These are phyloP conservation scores for Hymenopus coronatus DNA, from an alignment of 2,888 invertebrate genomes.

Conservation along the genomic window DNA sequence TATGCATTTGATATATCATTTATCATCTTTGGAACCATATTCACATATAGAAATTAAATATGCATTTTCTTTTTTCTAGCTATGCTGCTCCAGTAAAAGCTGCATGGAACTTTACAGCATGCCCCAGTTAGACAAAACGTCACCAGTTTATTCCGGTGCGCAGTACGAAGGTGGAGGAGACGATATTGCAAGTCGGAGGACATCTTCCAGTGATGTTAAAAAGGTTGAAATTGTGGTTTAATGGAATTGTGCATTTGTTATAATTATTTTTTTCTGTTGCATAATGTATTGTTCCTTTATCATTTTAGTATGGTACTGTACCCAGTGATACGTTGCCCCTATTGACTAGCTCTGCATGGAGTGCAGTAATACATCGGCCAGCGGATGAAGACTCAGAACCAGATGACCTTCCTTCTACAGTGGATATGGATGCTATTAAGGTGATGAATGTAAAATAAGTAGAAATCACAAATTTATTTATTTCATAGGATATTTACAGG, in stretches of 20 bases:
- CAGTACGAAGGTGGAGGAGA: constrained; percentile 35
- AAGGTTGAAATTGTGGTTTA: constrained; percentile 26
- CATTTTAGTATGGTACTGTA: constrained; percentile 27
- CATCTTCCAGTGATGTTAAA: constrained; percentile 32
- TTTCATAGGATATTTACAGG: no score
- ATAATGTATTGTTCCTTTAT: background rate
- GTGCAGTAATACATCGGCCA: constrained; percentile 43
- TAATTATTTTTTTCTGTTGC: background rate
- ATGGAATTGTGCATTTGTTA: background rate
- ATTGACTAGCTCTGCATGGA: constrained; percentile 43
- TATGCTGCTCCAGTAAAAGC: constrained; percentile 19
- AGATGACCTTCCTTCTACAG: constrained; percentile 62
- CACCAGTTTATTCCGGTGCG: constrained; percentile 33
- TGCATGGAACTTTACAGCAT: constrained; percentile 39
- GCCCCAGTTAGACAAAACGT: constrained; percentile 40
- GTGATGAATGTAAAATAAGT: constrained; percentile 32
- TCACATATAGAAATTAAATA: background rate
- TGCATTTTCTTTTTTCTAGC: background rate
- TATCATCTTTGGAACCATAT: background rate
- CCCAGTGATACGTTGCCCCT: constrained; percentile 30
- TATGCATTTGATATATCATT: background rate
- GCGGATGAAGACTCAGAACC: constrained; percentile 56
- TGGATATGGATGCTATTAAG: constrained; percentile 65
- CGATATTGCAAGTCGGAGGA: constrained; percentile 28
- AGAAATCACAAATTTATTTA: no score